Base-by-base conservation (phyloP, 2,797 vertebrate species). In the Eremophila alpestris region DNA sequence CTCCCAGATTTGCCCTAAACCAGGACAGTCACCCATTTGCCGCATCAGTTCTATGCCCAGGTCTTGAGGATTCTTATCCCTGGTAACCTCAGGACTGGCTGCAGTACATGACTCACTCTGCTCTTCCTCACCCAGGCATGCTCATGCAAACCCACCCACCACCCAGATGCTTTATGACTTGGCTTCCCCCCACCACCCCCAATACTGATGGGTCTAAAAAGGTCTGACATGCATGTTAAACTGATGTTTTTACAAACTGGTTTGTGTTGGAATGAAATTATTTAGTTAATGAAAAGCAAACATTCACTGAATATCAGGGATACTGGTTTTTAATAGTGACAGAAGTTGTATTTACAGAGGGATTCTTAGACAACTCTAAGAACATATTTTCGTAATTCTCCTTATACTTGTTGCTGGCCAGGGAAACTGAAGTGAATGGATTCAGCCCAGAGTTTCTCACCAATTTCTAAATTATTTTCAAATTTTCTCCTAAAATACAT, bases 61-160 rank as follows among this genome's bases (percentile, higher is more conserved):
- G 1, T 7, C 3, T 64, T 7, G 43, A 46, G 26, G 12, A 62
- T 12, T 8, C 29, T 60, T 51, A 26, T 48, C 1, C 1, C 16
- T 4, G 7, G 2, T 16, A 34, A 30, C 1, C 2, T 7, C 23
- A 23, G 36, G 32, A 16, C 0, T 12, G 15, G 34, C 40, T 3
- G 4, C 49, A 58, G 51, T 10, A 27, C 13, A 13, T 0, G 0
- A 45, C 49, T 83, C 36, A 30, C 6, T 7, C 52, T 24, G 1
- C 11, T 48, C 15, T 38, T 68, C 51, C 26, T 65, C 56, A 45
- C 6, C 7, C 32, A 24, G 8, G 10, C 10, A 13, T 29, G 49
- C 26, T 51, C 8, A 0, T 22, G 24, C 13, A 40, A 64, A 52
- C 24, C 24, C 20, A 55, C 30, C 14, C 11, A n/a, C 13, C 63